Evolutionary conservation across 2,113 vertebrate genomes (phyloP), one percentile per base, ranked within the genome.

Genomic region (Amphiprion ocellaris): DNA sequence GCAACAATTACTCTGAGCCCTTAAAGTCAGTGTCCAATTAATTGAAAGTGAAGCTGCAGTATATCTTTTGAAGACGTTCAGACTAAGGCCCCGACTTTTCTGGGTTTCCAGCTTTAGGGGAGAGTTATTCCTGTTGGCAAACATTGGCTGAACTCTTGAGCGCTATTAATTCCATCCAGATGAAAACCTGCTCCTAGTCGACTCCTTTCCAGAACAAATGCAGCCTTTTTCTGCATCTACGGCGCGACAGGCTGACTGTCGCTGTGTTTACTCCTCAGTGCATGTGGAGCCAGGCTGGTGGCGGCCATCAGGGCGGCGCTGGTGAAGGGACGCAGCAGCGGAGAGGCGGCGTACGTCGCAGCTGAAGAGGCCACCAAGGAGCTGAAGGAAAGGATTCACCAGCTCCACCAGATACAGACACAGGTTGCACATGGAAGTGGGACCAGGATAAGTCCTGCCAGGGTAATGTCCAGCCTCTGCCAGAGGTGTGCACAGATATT

Each of bases 391-490:
- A 95, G 91, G 92, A 96, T 99, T 92, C 92, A 93, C 90, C 95
- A 94, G 90, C 94, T 98, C 67, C 90, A 95, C 81, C 87, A 81
- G 87, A 84, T 90, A 76, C 95, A 94, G 74, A 92, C 91, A 78
- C 89, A 89, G 77, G 54, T 74, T 5, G 64, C 84, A 68, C 77
- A 68, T 21, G 81, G 28, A 54, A 68, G 61, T 53, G 60, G 90
- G 74, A 93, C 92, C n/a, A 96, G 95, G 83, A 94, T 96, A 85
- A 99, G 98, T 91, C 98, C 98, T 81, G 95, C 95, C 73, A 95
- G 95, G 96, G 98, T 99, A 97, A 96, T 84, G 73, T 23, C 21
- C 21, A 21, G 21, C 21, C 21, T 21, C 21, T 21, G 21, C 21
- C 21, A 21, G 21, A 21, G 21, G 21, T 21, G 21, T 21, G 21